Base-by-base conservation (phyloP, 2,888 invertebrate species). In the Caenorhabditis sp. region DNA sequence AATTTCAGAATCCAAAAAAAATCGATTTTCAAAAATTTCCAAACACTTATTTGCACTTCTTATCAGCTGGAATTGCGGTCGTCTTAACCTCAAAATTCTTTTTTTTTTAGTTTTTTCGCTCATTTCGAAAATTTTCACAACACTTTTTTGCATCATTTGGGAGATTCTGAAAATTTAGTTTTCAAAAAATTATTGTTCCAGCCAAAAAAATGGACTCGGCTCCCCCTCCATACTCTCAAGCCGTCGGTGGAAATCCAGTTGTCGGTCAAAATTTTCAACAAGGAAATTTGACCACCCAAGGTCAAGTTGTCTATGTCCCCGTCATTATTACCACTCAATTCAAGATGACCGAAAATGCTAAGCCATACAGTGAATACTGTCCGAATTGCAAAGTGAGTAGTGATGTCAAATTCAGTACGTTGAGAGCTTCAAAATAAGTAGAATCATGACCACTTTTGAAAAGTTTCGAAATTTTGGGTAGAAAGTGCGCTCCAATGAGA, bases 201-300 rank as follows among this genome's bases (percentile, higher is more conserved):
- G n/a, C n/a, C n/a, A n/a, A n/a, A n/a, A 47, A 19, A 24, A 54
- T 54, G 54, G 54, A 54, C 26, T 12, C 54, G 0, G 54, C 54
- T 1, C 54, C 54, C 1, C 54, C 54, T 5, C 54, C 54, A 26
- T 54, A 54, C 22, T 54, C 54, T 6, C 22, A 19, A 26, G 54
- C 54, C 7, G 54, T 54, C 14, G 51, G 51, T 12, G 51, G 51
- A 12, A 54, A 54, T 54, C 51, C 51, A 26, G 51, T 54, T 14
- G 14, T 3, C 5, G 14, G 14, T 24, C 54, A 24, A 26, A 14
- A 14, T 24, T 19, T 19, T 0, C 8, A 24, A 10, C 54, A 54
- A 12, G 26, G 24, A 26, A 10, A 24, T 12, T n/a, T 16, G 16
- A 19, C 19, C 1, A 54, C 54, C 3, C 54, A 54, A 54, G 3